A percentile compares a stretch with the other conserved stretches of the same genome.
These are phyloP conservation scores for Paradoxurus hermaphroditus DNA, from an alignment of 2,113 vertebrate species.

Conservation along the genomic window DNA sequence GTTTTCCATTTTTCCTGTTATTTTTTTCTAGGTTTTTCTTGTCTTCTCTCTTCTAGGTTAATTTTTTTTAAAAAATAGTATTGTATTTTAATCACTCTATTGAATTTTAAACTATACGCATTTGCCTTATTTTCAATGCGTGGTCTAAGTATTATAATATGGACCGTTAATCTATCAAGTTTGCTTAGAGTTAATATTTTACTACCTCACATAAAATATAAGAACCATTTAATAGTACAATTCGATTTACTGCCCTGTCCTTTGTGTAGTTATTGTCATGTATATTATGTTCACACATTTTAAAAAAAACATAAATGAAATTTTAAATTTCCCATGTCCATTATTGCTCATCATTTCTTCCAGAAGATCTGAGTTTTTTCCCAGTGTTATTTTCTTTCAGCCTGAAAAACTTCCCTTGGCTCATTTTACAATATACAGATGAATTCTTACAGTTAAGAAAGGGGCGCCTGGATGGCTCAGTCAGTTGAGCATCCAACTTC, in stretches of 20 bases:
- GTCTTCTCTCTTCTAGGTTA: background rate
- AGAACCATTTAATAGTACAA: background rate
- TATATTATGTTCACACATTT: background rate
- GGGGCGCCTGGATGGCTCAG: too few relatives aligned
- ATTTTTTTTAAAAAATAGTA: background rate
- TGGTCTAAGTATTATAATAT: background rate
- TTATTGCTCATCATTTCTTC: background rate
- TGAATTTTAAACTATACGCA: background rate
- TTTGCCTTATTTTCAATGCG: background rate
- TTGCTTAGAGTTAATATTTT: slow-evolving; percentile 15
- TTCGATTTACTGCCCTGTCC: background rate
- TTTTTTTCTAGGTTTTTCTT: background rate
- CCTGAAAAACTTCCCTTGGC: background rate
- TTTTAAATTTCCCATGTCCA: background rate
- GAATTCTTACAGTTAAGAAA: background rate
- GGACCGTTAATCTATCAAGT: background rate
- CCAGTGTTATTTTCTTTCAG: background rate
- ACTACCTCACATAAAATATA: background rate
- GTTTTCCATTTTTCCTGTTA: background rate
- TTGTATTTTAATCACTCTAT: background rate
- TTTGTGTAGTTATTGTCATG: background rate
- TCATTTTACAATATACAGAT: background rate
- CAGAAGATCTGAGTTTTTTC: background rate
- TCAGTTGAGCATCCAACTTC: too few relatives aligned
- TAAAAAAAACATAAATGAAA: background rate